These are phyloP conservation scores for Discoglossus pictus DNA, from an alignment of 2,797 vertebrate species.

Conservation along the genomic window DNA sequence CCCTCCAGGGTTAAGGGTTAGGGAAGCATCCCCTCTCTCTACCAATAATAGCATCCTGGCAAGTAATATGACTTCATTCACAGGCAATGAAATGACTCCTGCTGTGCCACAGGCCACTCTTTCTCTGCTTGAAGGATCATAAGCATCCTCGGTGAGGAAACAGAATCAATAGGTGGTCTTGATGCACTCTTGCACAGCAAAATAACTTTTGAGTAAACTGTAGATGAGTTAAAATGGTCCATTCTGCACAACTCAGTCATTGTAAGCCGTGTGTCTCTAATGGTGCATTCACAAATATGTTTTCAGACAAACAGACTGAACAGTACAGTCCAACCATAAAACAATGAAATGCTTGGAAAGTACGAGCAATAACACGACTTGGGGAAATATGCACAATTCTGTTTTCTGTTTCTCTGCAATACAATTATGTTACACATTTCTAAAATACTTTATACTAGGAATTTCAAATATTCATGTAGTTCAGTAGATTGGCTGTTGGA, in stretches of 20 bases:
- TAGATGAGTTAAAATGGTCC: slow-evolving; percentile 44
- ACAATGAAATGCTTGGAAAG: slow-evolving; percentile 45
- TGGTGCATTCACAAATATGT: slow-evolving; percentile 43
- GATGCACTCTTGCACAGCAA: slow-evolving; percentile 54
- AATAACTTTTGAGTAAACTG: slow-evolving; percentile 58
- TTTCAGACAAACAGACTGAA: slow-evolving; percentile 48
- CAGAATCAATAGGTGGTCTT: slow-evolving; percentile 58
- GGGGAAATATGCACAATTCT: slow-evolving; percentile 18
- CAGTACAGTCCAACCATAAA: slow-evolving; percentile 47
- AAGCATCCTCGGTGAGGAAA: slow-evolving; percentile 57
- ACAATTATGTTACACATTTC: slow-evolving; percentile 31
- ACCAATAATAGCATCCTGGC: slow-evolving; percentile 50
- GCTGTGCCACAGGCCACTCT: slow-evolving; percentile 41
- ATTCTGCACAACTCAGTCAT: slow-evolving; percentile 27
- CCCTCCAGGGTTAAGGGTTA: slow-evolving; percentile 43
- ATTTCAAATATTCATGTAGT: no score
- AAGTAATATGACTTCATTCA: slow-evolving; percentile 50
- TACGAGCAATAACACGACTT: slow-evolving; percentile 39
- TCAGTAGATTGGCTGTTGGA: no score
- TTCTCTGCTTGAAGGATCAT: slow-evolving; percentile 56
- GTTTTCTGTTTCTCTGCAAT: slow-evolving; percentile 28
- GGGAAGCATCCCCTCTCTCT: slow-evolving; percentile 43
- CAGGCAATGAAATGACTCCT: slow-evolving; percentile 46
- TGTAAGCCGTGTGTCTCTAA: slow-evolving; percentile 41
- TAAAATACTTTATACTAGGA: no score